Evolutionary conservation across 2,888 invertebrate genomes (phyloP), one percentile per base, ranked within the genome.

Genomic region (Tenthredo notha): DNA sequence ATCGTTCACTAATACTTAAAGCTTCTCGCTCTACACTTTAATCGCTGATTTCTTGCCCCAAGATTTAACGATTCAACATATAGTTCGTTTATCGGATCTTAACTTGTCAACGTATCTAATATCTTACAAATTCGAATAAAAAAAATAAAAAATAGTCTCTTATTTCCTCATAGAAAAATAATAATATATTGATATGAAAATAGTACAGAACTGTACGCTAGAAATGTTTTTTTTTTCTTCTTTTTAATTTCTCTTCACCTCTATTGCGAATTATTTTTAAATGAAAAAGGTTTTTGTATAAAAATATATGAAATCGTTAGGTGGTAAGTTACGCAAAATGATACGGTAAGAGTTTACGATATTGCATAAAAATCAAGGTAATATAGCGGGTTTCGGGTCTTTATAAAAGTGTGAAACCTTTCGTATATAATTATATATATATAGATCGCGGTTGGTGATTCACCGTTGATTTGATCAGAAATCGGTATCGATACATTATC

Each of bases 301-400:
- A 50, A 50, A n/a, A n/a, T 54, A 21, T 74, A 18, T 21, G 10
- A 75, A 21, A 75, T 29, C 29, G 21, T 15, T 43, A 2, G 21
- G 21, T 25, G 25, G 12, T 18, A 25, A 9, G 47, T 43, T 47
- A 15, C 47, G 75, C 21, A 75, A 75, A 75, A 47, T 21, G 7
- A 21, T 10, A 43, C 47, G 18, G 43, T 6, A 75, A 47, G 25
- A 25, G 25, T 21, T 29, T 29, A 47, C 3, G 47, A 10, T 5
- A 18, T n/a, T 29, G 77, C 18, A 7, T 0, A 78, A 78, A 54
- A 58, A 40, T 15, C 65, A 61, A 83, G 67, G 83, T 83, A 67
- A 83, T 47, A 67, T 50, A 70, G 67, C 83, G 83, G 43, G 67
- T 83, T 83, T 83, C 70, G 33, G 10, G 61, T 61, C 40, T 61